Conservation (phyloP, 2,113 vertebrate genomes). For the Pterocles gutturalis region DNA sequence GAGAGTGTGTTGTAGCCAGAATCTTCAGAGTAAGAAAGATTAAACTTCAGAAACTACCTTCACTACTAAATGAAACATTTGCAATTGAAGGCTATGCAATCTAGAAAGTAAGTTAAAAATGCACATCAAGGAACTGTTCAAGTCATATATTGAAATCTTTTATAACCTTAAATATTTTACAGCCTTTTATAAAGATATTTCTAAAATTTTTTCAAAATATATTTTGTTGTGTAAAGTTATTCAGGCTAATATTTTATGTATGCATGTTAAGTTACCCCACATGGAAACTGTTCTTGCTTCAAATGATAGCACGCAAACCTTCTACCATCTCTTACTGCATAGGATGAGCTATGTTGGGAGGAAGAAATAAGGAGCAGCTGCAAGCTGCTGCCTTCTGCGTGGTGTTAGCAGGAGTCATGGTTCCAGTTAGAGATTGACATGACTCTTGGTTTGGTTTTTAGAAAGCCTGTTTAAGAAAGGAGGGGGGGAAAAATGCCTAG, state of each 20-base stretch:
- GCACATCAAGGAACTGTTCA: neutral
- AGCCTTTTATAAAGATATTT: neutral
- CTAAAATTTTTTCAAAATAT: neutral
- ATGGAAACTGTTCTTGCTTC: neutral
- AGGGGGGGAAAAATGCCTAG: neutral
- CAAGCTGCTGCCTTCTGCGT: neutral
- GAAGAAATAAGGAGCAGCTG: neutral
- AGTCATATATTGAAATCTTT: neutral
- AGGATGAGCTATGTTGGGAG: neutral
- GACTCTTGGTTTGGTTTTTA: neutral
- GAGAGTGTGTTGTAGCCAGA: neutral
- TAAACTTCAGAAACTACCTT: neutral
- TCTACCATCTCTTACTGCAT: neutral
- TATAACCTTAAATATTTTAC: neutral
- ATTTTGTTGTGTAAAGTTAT: neutral
- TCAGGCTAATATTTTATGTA: neutral
- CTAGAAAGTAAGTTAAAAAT: constrained; percentile 6
- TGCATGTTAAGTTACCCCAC: neutral
- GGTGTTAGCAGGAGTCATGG: neutral
- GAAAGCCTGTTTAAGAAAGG: neutral
- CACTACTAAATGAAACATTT: neutral
- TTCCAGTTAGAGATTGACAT: neutral
- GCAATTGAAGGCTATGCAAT: neutral
- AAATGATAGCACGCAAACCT: neutral
- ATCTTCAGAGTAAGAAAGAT: neutral